Conservation (phyloP, 2,113 vertebrate species). For the Furnarius figulus region DNA sequence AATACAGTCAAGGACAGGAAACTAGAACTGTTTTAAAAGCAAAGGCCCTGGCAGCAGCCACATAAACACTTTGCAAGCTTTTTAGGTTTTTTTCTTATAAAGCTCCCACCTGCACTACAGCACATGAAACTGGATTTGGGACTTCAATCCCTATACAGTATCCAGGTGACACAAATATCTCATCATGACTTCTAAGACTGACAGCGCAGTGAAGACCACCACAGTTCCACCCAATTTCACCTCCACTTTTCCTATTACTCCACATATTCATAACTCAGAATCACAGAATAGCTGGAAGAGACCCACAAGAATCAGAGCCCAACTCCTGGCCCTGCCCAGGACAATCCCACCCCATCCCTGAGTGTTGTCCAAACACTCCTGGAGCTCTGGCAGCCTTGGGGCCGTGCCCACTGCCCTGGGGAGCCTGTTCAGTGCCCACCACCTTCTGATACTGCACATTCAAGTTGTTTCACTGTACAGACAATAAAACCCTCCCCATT, state of each 20-base stretch:
- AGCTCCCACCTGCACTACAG: neutral
- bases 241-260: accelerated
- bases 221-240: neutral
- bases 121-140: neutral
- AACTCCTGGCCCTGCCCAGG: neutral
- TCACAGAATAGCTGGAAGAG: neutral
- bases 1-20: neutral
- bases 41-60: neutral
- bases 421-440: accelerated
- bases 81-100: neutral
- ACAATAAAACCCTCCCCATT: neutral
- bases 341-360: neutral
- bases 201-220: accelerated
- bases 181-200: accelerated
- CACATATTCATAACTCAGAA: neutral
- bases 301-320: neutral
- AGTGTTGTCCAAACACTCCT: accelerated
- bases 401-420: neutral
- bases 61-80: neutral
- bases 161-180: neutral
- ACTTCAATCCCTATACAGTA: accelerated
- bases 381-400: neutral
- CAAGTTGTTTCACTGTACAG: neutral
- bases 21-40: neutral
- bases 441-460: neutral